Conservation (phyloP, 1,140 invertebrate genomes). For the Papilio xuthus region DNA sequence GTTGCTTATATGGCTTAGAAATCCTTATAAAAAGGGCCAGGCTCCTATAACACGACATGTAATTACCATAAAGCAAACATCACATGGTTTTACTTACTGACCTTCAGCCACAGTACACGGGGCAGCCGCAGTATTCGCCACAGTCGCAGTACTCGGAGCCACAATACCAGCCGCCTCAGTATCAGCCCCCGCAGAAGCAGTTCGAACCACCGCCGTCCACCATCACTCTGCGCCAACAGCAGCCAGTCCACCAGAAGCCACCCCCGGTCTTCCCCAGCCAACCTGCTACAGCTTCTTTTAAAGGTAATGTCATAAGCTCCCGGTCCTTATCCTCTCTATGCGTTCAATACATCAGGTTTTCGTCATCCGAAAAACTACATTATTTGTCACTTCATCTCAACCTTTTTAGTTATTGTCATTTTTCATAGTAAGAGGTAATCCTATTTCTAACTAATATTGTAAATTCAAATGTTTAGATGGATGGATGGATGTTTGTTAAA, state of each 20-base stretch:
- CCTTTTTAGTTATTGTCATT: too few relatives aligned
- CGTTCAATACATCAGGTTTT: too few relatives aligned
- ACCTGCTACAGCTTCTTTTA: constrained; percentile 85
- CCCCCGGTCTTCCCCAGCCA: constrained; percentile 85
- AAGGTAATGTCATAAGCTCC: constrained; percentile 75
- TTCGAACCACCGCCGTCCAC: constrained; percentile 85
- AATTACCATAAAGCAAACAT: too few relatives aligned
- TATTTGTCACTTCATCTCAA: too few relatives aligned
- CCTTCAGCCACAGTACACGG: constrained; percentile 62
- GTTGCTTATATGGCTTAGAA: background rate
- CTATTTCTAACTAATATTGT: too few relatives aligned
- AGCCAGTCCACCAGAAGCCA: constrained; percentile 87
- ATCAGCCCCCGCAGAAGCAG: constrained; percentile 65
- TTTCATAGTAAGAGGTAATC: too few relatives aligned
- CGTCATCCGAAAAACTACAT: too few relatives aligned
- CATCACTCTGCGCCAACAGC: constrained; percentile 86
- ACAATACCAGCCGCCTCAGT: constrained; percentile 61
- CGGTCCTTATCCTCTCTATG: too few relatives aligned
- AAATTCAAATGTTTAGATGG: too few relatives aligned
- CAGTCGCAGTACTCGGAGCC: constrained; percentile 70
- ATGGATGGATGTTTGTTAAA: too few relatives aligned
- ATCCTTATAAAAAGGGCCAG: background rate
- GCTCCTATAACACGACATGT: background rate
- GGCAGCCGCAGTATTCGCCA: constrained; percentile 58
- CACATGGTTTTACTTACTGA: background rate